Base-by-base conservation (phyloP, 2,888 invertebrate genomes). In the Actias luna region DNA sequence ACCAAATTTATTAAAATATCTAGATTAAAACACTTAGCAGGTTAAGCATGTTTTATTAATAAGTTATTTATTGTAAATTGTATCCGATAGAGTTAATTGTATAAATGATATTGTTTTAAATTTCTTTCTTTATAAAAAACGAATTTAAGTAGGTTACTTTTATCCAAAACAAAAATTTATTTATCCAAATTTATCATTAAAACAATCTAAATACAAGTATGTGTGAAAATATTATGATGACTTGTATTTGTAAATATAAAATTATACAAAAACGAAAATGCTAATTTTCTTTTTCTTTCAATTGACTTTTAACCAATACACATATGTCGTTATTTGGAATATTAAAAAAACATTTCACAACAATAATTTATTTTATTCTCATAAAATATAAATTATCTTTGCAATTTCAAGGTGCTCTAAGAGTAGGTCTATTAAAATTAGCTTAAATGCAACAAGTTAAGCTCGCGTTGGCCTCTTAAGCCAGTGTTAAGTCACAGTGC, bases 401-500 rank as follows among this genome's bases (percentile, higher is more conserved):
- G 8, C 55, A 55, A 16, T 55, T 52, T 22, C n/a, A 55, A 27
- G 27, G 29, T 55, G 27, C 1, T 5, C 55, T 27, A 55, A 55
- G 7, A 55, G 2, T 14, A n/a, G 18, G 57, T 61, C 65, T 63
- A 65, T 69, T 72, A 70, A 68, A 72, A 73, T 73, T 73, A 67
- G 67, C 31, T 61, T 68, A 75, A 77, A 80, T 77, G 87, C 87
- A 87, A 87, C 87, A 87, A 87, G 87, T 87, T 71, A 82, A 74
- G 79, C 71, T 69, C 69, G 71, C 74, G 66, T 63, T 65, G 66
- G 69, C 68, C 72, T 69, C 66, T 67, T 63, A 67, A 75, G 67
- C 67, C 74, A 77, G 79, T 75, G 75, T 75, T 72, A 75, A 66
- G 62, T 62, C 62, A 57, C 65, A n/a, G 10, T 22, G 62, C 70